Percentiles rank a stretch among this genome's conserved stretches.
Evolutionary conservation across 2,888 invertebrate species (phyloP).

Genomic region (Melanostoma mellinum): DNA sequence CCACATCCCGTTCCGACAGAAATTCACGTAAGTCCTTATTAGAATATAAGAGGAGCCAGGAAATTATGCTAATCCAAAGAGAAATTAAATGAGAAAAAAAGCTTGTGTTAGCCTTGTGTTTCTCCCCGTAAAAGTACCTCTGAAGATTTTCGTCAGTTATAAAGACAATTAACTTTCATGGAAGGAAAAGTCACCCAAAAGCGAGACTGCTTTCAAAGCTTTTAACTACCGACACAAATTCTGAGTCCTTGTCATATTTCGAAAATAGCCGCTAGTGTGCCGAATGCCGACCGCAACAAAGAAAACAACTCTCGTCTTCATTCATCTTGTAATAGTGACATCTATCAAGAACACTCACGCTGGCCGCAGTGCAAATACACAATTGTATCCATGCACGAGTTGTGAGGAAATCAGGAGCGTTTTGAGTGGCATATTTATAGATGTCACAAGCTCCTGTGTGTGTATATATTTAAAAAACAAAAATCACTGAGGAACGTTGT

Average conservation of each 20-base stretch:
- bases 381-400: background rate
- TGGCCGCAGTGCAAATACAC: background rate
- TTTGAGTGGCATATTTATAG: constrained; percentile 71
- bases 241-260: background rate
- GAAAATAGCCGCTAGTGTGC: constrained; percentile 23
- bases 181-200: too few species aligned
- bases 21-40: background rate
- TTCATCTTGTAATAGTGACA: constrained; percentile 25
- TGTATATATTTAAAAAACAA: constrained; percentile 58
- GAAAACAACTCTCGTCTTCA: constrained; percentile 1
- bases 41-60: constrained; percentile 44
- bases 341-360: constrained; percentile 39
- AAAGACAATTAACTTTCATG: too few species aligned
- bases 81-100: constrained; percentile 1
- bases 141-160: too few species aligned
- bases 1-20: too few species aligned
- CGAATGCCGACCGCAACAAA: constrained; percentile 20
- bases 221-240: background rate
- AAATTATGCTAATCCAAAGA: constrained; percentile 57
- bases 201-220: too few species aligned
- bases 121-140: background rate
- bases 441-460: constrained; percentile 58
- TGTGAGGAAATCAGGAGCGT: constrained; percentile 15
- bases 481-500: constrained; percentile 69
- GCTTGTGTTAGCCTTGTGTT: background rate